A percentile compares a stretch with the other conserved stretches of the same genome.
Evolutionary conservation across 2,797 vertebrate genomes (phyloP).

Genomic region (Trematomus bernacchii): DNA sequence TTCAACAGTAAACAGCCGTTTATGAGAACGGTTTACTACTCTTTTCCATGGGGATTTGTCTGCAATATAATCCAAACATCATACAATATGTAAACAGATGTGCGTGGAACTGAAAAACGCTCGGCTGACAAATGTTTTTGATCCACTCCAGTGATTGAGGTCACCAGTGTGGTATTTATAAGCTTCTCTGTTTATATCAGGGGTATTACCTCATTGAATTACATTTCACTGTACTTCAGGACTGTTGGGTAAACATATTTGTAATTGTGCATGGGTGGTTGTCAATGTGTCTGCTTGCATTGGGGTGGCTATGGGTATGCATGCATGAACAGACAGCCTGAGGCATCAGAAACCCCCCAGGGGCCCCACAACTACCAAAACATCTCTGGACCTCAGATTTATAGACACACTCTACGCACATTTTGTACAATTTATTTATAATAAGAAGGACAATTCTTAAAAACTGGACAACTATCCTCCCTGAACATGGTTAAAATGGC

Average conservation of each 20-base stretch:
- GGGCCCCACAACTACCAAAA: conserved; percentile 16
- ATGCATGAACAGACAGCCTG: conserved; percentile 8
- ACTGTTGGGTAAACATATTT: conserved; percentile 40
- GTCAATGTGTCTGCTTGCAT: conserved; percentile 9
- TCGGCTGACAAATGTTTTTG: conserved; percentile 71
- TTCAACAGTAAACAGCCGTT: conserved; percentile 73
- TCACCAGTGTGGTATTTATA: conserved; percentile 59
- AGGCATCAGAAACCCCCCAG: conserved; percentile 29
- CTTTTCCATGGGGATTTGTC: conserved; percentile 72
- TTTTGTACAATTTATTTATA: not conserved
- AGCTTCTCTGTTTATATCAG: conserved; percentile 57
- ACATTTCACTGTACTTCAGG: conserved; percentile 46
- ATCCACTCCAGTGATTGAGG: conserved; percentile 72
- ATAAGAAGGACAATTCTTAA: not conserved
- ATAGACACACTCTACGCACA: too few relatives aligned
- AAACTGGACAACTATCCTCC: not conserved
- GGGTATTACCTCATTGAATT: conserved; percentile 58
- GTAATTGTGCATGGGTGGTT: conserved; percentile 15
- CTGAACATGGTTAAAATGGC: not conserved
- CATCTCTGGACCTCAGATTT: not conserved
- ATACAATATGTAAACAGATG: conserved; percentile 76
- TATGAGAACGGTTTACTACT: conserved; percentile 66
- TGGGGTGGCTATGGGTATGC: conserved; percentile 9
- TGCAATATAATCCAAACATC: conserved; percentile 72
- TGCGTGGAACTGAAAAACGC: conserved; percentile 70